A percentile compares a stretch with the other conserved stretches of the same genome.
These are phyloP conservation scores for Tuta absoluta DNA, from an alignment of 2,888 invertebrate genomes.

Conservation along the genomic window DNA sequence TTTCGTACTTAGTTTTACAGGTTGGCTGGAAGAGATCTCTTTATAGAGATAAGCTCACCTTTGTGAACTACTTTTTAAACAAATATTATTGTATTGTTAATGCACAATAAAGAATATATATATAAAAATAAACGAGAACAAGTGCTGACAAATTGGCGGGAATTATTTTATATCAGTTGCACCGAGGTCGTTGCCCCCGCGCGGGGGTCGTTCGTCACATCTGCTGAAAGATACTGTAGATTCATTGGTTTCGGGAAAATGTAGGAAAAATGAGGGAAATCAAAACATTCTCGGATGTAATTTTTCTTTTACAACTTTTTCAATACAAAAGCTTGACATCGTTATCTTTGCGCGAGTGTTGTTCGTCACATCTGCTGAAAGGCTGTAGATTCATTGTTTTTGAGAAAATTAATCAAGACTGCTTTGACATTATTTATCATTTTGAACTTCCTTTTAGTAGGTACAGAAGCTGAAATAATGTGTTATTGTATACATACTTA, in stretches of 20 bases:
- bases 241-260: not conserved
- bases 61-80: no score
- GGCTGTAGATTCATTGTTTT: not conserved
- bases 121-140: slow-evolving; percentile 13
- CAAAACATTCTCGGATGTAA: not conserved
- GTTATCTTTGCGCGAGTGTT: slow-evolving; percentile 6
- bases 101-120: no score
- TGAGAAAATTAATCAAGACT: not conserved
- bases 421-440: not conserved
- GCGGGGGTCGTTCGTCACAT: slow-evolving; percentile 22
- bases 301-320: not conserved
- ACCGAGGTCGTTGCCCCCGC: slow-evolving; percentile 9
- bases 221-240: not conserved
- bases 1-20: no score
- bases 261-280: not conserved
- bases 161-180: slow-evolving; percentile 19
- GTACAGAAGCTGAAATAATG: not conserved
- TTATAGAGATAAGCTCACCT: no score
- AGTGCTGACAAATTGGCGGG: slow-evolving; percentile 13
- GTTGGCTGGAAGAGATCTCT: no score
- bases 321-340: not conserved
- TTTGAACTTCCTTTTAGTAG: not conserved
- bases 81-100: no score
- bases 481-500: no score
- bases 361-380: slow-evolving; percentile 7